Base-by-base conservation (phyloP, 2,797 vertebrate genomes). In the Enteromius anoplus region DNA sequence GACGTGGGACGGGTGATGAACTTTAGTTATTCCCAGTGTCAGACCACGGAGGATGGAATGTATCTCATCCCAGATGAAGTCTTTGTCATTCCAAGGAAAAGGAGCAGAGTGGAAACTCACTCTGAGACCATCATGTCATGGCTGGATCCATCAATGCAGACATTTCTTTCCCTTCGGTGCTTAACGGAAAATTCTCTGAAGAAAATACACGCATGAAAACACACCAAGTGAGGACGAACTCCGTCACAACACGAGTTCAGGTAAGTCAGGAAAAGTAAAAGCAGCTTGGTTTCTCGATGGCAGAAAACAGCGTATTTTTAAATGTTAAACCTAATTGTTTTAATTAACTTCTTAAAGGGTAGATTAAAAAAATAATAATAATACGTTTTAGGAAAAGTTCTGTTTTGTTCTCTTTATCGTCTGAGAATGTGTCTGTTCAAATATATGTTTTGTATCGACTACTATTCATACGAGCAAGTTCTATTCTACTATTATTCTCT, bases 31-130 rank as follows among this genome's bases (percentile, higher is more conserved):
- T 90, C 14, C 0, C 89, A 92, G 83, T 97, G 97, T 86, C 95
- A 92, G 90, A 96, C 95, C 87, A 96, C 95, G 0, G 96, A 97
- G 78, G 96, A 97, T 0, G 94, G 96, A 0, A 78, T 93, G 81
- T 97, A 97, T 72, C 86, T 97, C 83, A 94, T 97, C 69, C 97
- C 97, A 0, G 95, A 97, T 0, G 94, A 97, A 84, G 70, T 96
- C 29, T 95, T 96, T 86, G 96, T 95, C n/a, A 92, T 97, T 64
- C 92, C 96, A 0, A 93, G 91, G 64, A 97, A 97, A 86, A 60
- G 95, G 87, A 97, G 94, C 23, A 93, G 91, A 19, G 88, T 97
- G 87, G 96, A 97, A 85, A 94, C 93, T 78, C 96, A 92, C 91
- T 96, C 96, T 0, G 96, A 96, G 90, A 94, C 97, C 45, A 93